Percentiles rank a stretch among this genome's conserved stretches.
Conservation (phyloP, 2,113 vertebrate species). For the Lethenteron camtschaticum region DNA sequence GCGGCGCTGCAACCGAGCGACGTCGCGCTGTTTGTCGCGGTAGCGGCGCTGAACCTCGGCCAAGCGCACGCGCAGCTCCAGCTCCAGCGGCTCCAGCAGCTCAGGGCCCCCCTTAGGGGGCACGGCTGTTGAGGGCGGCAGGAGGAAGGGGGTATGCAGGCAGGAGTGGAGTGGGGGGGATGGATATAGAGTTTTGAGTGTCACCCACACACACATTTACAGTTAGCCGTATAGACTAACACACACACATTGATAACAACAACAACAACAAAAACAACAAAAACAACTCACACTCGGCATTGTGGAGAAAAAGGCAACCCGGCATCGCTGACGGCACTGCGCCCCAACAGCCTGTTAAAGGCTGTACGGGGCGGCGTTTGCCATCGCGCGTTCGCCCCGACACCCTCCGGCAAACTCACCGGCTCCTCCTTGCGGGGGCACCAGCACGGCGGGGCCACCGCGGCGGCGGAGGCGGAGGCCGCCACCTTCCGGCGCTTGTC, state of each 20-base stretch:
- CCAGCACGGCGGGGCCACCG: background rate
- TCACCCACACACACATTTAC: background rate
- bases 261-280: background rate
- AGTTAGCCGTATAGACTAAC: background rate
- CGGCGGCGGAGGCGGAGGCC: too few relatives aligned
- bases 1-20: conserved; percentile 63
- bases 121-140: conserved; percentile 31
- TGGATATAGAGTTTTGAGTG: too few relatives aligned
- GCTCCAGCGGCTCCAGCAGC: conserved; percentile 52
- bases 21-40: conserved; percentile 77
- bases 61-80: conserved; percentile 66
- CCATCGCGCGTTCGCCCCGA: too few relatives aligned
- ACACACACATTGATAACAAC: background rate
- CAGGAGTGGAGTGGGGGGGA: too few relatives aligned
- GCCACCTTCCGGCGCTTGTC: background rate
- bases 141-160: too few relatives aligned
- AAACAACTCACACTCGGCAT: too few relatives aligned
- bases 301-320: too few relatives aligned
- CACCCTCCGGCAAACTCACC: background rate
- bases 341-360: too few relatives aligned
- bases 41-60: conserved; percentile 71
- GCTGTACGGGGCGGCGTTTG: too few relatives aligned
- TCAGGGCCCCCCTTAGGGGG: conserved; percentile 57
- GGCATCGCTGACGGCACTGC: too few relatives aligned
- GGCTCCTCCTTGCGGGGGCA: background rate